These are phyloP conservation scores for Temnothorax longispinosus DNA, from an alignment of 1,140 invertebrate species.

Conservation along the genomic window DNA sequence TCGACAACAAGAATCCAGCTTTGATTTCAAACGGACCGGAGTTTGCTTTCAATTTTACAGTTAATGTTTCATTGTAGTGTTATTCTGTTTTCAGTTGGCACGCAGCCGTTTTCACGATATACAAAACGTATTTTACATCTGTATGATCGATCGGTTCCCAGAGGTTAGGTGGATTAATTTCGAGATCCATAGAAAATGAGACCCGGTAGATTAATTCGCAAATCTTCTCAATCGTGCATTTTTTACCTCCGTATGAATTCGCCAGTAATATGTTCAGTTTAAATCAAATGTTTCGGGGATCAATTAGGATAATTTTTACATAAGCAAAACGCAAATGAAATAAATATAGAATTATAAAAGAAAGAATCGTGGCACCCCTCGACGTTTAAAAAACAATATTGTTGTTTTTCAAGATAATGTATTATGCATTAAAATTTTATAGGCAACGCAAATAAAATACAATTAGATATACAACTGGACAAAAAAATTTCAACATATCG, in stretches of 20 bases:
- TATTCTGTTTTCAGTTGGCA: not conserved
- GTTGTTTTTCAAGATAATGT: too few relatives aligned
- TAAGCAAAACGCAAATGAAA: too few relatives aligned
- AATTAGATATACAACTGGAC: too few relatives aligned
- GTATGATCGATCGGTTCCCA: not conserved
- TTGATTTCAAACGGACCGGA: constrained; percentile 26
- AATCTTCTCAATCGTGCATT: not conserved
- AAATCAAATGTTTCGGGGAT: not conserved
- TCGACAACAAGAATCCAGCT: constrained; percentile 39
- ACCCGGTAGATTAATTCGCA: constrained; percentile 10
- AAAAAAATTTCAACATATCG: too few relatives aligned
- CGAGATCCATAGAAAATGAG: not conserved
- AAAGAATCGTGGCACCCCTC: too few relatives aligned
- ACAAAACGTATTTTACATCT: not conserved
- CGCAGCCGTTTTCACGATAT: not conserved
- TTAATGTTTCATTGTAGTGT: constrained; percentile 30
- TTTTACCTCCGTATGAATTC: not conserved
- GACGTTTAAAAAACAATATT: too few relatives aligned
- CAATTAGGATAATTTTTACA: too few relatives aligned
- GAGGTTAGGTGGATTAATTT: constrained; percentile 31
- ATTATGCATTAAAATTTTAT: too few relatives aligned
- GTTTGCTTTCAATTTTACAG: constrained; percentile 18
- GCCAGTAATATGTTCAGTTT: not conserved
- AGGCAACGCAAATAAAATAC: too few relatives aligned
- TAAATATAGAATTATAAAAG: too few relatives aligned